Percentiles rank a stretch among this genome's conserved stretches.
Evolutionary conservation across 2,797 vertebrate species (phyloP).

Genomic region (Urocyon cinereoargenteus): DNA sequence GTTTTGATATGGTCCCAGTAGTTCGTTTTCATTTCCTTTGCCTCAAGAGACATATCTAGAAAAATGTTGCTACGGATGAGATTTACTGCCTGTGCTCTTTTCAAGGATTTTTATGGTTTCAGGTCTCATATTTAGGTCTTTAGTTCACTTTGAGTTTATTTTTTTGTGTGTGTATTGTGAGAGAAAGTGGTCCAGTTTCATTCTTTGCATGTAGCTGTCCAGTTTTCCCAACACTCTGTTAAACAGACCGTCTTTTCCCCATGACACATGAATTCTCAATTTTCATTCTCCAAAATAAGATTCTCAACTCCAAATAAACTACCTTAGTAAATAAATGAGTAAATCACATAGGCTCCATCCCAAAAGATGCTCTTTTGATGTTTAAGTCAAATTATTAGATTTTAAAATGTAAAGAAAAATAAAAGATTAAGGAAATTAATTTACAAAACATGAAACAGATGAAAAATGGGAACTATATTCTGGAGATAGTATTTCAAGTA

Average conservation of each 20-base stretch:
- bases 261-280: conserved; percentile 55
- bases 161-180: not conserved
- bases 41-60: not conserved
- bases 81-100: not conserved
- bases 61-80: not conserved
- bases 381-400: conserved; percentile 70
- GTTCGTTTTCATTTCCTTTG: not conserved
- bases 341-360: not conserved
- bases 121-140: not conserved
- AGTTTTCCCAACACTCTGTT: not conserved
- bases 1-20: not conserved
- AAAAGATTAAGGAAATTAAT: conserved; percentile 41
- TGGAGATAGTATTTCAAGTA: conserved; percentile 62
- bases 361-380: not conserved
- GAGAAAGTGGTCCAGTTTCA: not conserved
- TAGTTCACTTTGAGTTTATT: not conserved
- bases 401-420: conserved; percentile 60
- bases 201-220: not conserved
- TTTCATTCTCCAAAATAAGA: conserved; percentile 56
- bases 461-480: conserved; percentile 54
- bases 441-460: conserved; percentile 56
- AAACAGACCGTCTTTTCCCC: not conserved
- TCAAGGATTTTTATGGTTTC: not conserved
- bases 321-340: conserved; percentile 21
- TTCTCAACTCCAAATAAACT: conserved; percentile 61